These are phyloP conservation scores for Ephydatia muelleri DNA, from an alignment of 37 sponge, comb jelly and placozoan genomes.

Conservation along the genomic window DNA sequence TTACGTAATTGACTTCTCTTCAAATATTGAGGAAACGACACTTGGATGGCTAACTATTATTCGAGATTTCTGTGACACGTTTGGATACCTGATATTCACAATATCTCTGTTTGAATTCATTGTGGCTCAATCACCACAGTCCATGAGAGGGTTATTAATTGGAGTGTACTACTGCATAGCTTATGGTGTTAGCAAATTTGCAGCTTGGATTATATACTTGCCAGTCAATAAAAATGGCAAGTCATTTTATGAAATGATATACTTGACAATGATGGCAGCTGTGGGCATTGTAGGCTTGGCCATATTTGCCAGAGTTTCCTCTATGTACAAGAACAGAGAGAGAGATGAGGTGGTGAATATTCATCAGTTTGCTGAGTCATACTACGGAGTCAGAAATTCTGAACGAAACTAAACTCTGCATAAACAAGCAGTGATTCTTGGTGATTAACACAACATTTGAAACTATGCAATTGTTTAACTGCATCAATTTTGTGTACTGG, in stretches of 20 bases:
- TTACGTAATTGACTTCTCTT: not conserved
- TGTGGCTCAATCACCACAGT: constrained; percentile 5
- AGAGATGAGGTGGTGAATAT: not conserved
- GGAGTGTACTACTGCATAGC: constrained; percentile 6
- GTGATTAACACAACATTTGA: too few species aligned
- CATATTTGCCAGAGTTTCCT: too few species aligned
- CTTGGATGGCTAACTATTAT: not conserved
- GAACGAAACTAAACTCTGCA: too few species aligned
- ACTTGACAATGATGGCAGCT: not conserved
- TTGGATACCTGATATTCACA: constrained; percentile 1
- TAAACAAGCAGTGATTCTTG: too few species aligned
- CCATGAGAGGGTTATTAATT: constrained; percentile 15
- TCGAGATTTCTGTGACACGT: not conserved
- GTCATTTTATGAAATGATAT: not conserved
- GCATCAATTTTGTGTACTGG: too few species aligned
- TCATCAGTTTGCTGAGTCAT: not conserved
- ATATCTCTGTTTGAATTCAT: constrained; percentile 6
- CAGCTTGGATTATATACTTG: not conserved
- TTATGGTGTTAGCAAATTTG: not conserved
- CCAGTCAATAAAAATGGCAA: not conserved
- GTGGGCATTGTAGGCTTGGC: too few species aligned
- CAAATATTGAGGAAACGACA: not conserved
- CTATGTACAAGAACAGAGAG: too few species aligned
- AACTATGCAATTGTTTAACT: too few species aligned
- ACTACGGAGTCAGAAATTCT: too few species aligned